Base-by-base conservation (phyloP, 2,797 vertebrate species). In the Poeciliopsis infans region DNA sequence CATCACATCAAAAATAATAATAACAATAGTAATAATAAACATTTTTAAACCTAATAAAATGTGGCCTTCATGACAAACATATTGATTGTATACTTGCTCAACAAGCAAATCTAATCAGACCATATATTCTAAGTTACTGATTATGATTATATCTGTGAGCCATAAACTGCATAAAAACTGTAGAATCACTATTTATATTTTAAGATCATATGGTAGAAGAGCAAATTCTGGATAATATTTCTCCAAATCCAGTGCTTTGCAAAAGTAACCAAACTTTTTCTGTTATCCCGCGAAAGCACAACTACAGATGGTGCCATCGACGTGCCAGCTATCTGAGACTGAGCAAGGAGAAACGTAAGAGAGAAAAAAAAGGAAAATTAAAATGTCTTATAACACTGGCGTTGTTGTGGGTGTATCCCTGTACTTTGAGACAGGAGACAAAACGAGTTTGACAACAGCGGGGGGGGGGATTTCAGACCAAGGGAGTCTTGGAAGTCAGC, bases 321-420 rank as follows among this genome's bases (percentile, higher is more conserved):
- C 10, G 10, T 23, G 36, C 10, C 20, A 5, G 23, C n/a, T 20
- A 41, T 41, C 16, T 23, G 36, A 68, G 36, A 68, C 12, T 5
- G 64, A 68, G 33, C 1, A 2, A 68, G 11, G 36, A 41, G 64
- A 68, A 68, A 41, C 4, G 8, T 25, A 6, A 25, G 23, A 69
- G 12, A 33, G 8, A 8, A 16, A 61, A 18, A 45, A 12, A 7
- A 20, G 8, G 5, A 61, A 61, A 20, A 49, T 20, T 7, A 3
- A 25, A 70, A 28, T 45, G n/a, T 69, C 20, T 73, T 66, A 81
- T 75, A 72, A 81, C 87, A 74, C 87, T 83, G 82, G 73, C 20
- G 36, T 76, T 88, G 33, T 86, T 82, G 43, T 86, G 84, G 86
- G 85, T 81, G 89, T 76, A 83, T 90, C 87, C 84, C 80, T 76